phyloP scores from a whole-genome alignment of 2,888 invertebrate genomes.

The Macrophya alboannulata region DNA sequence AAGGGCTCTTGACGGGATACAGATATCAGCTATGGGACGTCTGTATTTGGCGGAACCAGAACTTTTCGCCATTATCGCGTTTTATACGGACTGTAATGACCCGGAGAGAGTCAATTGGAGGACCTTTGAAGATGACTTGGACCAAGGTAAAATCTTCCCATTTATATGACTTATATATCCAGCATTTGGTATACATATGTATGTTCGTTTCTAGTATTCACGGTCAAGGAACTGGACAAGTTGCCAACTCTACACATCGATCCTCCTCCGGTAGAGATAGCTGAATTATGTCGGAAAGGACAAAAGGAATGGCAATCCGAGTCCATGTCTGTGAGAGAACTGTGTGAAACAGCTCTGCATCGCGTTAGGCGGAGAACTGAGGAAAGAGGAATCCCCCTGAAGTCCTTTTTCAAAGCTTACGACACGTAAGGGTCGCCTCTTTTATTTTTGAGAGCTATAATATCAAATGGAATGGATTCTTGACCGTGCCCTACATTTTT shows the following conservation, averaged over 20 bases:
- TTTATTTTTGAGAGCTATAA: not conserved
- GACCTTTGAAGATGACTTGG: slow-evolving; percentile 90
- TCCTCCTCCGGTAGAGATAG: slow-evolving; percentile 82
- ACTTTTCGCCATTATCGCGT: slow-evolving; percentile 84
- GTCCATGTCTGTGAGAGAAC: slow-evolving; percentile 69
- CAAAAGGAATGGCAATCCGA: slow-evolving; percentile 80
- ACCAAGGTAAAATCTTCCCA: slow-evolving; percentile 83
- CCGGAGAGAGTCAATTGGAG: slow-evolving; percentile 87
- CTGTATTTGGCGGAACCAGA: slow-evolving; percentile 85
- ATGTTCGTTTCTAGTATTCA: slow-evolving; percentile 81
- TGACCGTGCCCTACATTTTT: not conserved
- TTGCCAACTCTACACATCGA: slow-evolving; percentile 83
- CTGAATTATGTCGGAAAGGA: slow-evolving; percentile 80
- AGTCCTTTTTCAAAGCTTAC: slow-evolving; percentile 87
- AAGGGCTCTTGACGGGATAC: slow-evolving; percentile 86
- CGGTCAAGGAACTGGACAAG: slow-evolving; percentile 86
- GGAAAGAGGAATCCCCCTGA: slow-evolving; percentile 85
- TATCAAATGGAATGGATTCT: not conserved
- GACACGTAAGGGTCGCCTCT: slow-evolving; percentile 82
- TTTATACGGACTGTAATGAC: slow-evolving; percentile 89
- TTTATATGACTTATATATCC: slow-evolving; percentile 1
- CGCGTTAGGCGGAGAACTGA: slow-evolving; percentile 77
- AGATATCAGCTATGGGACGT: slow-evolving; percentile 83
- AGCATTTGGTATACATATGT: not conserved
- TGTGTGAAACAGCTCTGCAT: slow-evolving; percentile 70